These are phyloP conservation scores for Corythaeola cristata DNA, from an alignment of 2,113 vertebrate genomes.

Conservation along the genomic window DNA sequence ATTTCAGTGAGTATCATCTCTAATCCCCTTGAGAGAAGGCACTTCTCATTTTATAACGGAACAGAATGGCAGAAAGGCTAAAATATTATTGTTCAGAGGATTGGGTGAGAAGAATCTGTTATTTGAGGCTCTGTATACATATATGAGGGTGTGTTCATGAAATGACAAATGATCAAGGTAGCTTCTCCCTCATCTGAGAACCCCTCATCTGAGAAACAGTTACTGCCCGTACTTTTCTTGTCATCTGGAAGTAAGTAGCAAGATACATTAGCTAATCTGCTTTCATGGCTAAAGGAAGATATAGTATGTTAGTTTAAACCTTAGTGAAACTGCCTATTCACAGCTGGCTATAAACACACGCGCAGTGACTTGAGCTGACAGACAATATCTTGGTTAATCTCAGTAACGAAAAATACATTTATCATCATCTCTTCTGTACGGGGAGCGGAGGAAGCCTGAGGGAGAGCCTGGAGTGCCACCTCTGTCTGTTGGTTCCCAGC, in stretches of 20 bases:
- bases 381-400: background rate
- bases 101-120: background rate
- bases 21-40: background rate
- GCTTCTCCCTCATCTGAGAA: background rate
- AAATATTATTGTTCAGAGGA: background rate
- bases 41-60: background rate
- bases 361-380: background rate
- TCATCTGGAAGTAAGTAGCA: background rate
- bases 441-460: background rate
- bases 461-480: background rate
- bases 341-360: background rate
- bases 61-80: background rate
- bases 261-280: background rate
- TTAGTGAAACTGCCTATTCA: background rate
- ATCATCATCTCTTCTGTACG: accelerated
- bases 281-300: background rate
- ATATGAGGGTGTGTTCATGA: background rate
- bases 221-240: background rate
- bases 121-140: background rate
- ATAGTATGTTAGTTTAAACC: background rate
- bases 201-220: background rate
- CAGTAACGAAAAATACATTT: background rate
- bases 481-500: background rate
- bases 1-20: background rate
- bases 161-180: background rate